phyloP scores from a whole-genome alignment of 2,113 vertebrate genomes.

The Crotalus horridus region DNA sequence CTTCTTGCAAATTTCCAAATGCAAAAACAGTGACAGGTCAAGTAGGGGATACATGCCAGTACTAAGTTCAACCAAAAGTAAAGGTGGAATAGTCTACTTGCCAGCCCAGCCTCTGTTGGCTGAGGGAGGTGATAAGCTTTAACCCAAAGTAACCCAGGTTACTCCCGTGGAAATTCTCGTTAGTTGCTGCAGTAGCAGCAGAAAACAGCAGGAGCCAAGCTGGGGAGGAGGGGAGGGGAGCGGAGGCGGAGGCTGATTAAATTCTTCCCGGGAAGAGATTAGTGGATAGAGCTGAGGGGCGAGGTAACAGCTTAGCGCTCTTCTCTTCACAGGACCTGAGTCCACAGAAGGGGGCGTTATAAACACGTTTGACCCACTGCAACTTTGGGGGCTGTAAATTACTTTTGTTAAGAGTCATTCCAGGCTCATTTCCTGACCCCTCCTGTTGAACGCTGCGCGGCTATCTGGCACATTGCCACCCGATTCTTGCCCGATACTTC shows the following conservation, averaged over 20 bases:
- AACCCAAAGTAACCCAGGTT: neutral
- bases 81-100: no score
- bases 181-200: conserved; percentile 26
- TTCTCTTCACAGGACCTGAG: neutral
- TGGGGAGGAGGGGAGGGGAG: neutral
- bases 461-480: neutral
- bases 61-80: neutral
- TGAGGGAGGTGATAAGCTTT: neutral
- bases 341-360: neutral
- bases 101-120: neutral
- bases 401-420: neutral
- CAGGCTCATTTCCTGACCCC: neutral
- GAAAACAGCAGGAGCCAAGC: neutral
- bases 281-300: neutral
- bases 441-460: neutral
- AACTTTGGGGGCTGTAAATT: neutral
- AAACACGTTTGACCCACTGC: neutral
- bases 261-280: conserved; percentile 54
- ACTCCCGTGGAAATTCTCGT: conserved; percentile 54
- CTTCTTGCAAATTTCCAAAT: neutral
- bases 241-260: conserved; percentile 49
- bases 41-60: neutral
- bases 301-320: neutral
- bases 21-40: neutral
- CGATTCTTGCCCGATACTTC: neutral